Percentiles rank a stretch among this genome's conserved stretches.
These are phyloP conservation scores for Stenoptilia bipunctidactyla DNA, from an alignment of 2,888 invertebrate genomes.

Conservation along the genomic window DNA sequence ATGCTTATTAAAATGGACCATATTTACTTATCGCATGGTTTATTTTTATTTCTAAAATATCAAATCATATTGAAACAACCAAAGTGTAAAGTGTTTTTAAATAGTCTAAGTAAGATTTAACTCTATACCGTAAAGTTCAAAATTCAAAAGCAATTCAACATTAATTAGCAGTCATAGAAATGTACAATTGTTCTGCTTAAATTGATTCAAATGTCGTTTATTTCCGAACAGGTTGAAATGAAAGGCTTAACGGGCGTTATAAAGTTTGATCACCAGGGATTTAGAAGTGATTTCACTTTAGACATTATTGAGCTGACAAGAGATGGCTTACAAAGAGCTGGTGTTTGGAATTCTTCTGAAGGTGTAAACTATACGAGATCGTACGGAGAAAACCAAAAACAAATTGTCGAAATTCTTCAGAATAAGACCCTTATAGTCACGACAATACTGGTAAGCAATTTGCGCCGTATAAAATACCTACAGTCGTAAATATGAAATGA, in stretches of 20 bases:
- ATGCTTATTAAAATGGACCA: no score
- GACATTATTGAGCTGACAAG: conserved; percentile 92
- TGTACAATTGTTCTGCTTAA: no score
- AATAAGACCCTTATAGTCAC: conserved; percentile 94
- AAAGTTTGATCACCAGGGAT: conserved; percentile 94
- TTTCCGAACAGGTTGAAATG: conserved; percentile 82
- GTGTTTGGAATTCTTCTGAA: conserved; percentile 89
- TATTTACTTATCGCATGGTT: no score
- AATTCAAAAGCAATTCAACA: no score
- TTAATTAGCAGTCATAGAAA: no score
- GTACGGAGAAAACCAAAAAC: conserved; percentile 86
- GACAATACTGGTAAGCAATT: conserved; percentile 84
- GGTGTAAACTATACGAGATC: conserved; percentile 91
- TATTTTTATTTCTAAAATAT: no score
- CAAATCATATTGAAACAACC: no score
- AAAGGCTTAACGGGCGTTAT: conserved; percentile 93
- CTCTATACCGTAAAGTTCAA: no score
- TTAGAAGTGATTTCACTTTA: conserved; percentile 90
- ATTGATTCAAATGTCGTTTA: no score
- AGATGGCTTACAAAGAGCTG: conserved; percentile 86
- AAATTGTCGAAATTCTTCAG: conserved; percentile 90
- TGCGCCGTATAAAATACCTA: not conserved
- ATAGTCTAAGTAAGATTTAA: no score
- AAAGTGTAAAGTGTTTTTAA: no score
- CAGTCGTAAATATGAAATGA: conserved; percentile 25